A percentile compares a stretch with the other conserved stretches of the same genome.
Conservation (phyloP, 2,113 vertebrate genomes). For the Eretmochelys imbricata region DNA sequence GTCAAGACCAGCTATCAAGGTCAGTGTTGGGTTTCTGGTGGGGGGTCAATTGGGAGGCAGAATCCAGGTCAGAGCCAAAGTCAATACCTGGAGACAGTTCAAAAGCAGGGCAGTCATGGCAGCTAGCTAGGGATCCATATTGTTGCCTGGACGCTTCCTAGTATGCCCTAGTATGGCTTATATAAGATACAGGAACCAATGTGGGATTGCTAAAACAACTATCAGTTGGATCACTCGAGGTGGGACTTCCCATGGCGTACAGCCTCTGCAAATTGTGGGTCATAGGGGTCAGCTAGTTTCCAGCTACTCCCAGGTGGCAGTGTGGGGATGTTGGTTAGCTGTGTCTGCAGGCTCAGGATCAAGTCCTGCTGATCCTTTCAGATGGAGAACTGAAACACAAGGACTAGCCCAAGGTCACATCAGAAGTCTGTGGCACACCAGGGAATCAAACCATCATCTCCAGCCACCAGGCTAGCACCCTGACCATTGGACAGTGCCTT, state of each 20-base stretch:
- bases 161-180: not conserved
- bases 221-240: not conserved
- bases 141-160: not conserved
- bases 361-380: not conserved
- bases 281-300: not conserved
- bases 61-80: not conserved
- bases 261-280: not conserved
- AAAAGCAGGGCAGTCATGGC: not conserved
- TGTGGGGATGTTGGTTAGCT: not conserved
- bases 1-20: not conserved
- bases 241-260: not conserved
- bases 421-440: not conserved
- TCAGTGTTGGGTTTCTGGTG: not conserved
- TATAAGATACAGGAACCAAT: not conserved
- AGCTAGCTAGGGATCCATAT: not conserved
- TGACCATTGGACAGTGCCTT: not conserved
- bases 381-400: not conserved
- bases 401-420: not conserved
- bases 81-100: not conserved
- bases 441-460: not conserved
- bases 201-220: not conserved
- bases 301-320: not conserved
- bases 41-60: not conserved
- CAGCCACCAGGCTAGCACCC: not conserved
- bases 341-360: not conserved